Conservation (phyloP, 2,888 invertebrate species). For the Rhopalosiphum nymphaeae region DNA sequence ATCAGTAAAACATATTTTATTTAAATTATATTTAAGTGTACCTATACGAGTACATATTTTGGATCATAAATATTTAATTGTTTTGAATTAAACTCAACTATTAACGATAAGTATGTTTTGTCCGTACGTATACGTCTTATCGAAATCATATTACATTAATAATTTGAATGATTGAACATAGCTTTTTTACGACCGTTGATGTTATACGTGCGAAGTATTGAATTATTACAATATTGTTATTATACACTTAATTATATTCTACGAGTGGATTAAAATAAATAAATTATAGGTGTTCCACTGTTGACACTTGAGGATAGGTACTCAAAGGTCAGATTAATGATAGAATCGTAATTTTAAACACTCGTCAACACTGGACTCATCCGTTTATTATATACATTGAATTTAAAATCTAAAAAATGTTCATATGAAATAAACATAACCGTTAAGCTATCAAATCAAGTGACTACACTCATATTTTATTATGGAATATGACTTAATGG, state of each 20-base stretch:
- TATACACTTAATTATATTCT: background rate
- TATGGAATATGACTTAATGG: background rate
- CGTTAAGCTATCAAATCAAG: background rate
- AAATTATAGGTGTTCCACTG: background rate
- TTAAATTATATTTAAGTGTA: slow-evolving; percentile 28
- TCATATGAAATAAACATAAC: background rate
- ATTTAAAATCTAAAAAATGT: slow-evolving; percentile 3
- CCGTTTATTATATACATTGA: background rate
- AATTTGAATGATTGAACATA: background rate
- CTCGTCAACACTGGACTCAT: slow-evolving; percentile 18
- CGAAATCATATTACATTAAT: background rate
- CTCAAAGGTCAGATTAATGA: slow-evolving; percentile 45
- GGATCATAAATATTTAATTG: slow-evolving; percentile 40
- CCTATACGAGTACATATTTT: slow-evolving; percentile 20
- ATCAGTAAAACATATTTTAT: background rate
- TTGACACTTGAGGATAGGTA: background rate
- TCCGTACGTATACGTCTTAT: slow-evolving; percentile 3
- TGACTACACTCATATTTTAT: background rate
- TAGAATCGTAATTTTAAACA: background rate
- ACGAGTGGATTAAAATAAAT: background rate
- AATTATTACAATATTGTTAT: background rate
- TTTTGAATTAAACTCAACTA: slow-evolving; percentile 29
- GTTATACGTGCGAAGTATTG: background rate
- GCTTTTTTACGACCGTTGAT: background rate
- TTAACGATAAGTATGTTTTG: background rate